A percentile compares a stretch with the other conserved stretches of the same genome.
Evolutionary conservation across 2,888 invertebrate genomes (phyloP).

Genomic region (Meganola albula): DNA sequence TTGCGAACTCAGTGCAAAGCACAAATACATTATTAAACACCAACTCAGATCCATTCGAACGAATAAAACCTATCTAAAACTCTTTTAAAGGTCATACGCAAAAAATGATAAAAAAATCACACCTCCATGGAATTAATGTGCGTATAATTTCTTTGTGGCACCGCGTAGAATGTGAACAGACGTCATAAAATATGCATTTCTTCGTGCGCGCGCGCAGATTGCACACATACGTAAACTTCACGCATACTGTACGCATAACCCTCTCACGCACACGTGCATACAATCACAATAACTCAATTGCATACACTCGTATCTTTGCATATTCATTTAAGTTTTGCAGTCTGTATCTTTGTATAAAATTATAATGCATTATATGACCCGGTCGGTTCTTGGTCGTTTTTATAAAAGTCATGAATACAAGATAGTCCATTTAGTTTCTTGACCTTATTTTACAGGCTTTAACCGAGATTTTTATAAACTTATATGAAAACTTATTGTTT

Average conservation of each 20-base stretch:
- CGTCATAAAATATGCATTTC: conserved; percentile 78
- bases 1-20: no score
- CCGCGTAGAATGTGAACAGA: conserved; percentile 75
- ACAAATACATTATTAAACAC: no score
- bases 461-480: neutral
- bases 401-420: conserved; percentile 37
- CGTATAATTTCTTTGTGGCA: conserved; percentile 79
- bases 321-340: conserved; percentile 70
- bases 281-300: conserved; percentile 72
- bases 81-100: conserved; percentile 32
- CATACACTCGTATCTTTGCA: conserved; percentile 66
- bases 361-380: conserved; percentile 75
- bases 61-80: conserved; percentile 31
- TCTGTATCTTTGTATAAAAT: conserved; percentile 77
- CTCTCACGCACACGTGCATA: conserved; percentile 42
- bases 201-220: conserved; percentile 55
- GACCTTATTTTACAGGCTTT: conserved; percentile 26
- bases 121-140: conserved; percentile 74
- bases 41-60: conserved; percentile 18
- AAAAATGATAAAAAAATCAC: conserved; percentile 52
- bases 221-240: conserved; percentile 21
- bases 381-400: conserved; percentile 42
- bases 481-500: neutral
- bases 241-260: conserved; percentile 17
- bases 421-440: conserved; percentile 14